Evolutionary conservation across 1,140 invertebrate species (phyloP).

Genomic region (Paraescarpia echinospica): DNA sequence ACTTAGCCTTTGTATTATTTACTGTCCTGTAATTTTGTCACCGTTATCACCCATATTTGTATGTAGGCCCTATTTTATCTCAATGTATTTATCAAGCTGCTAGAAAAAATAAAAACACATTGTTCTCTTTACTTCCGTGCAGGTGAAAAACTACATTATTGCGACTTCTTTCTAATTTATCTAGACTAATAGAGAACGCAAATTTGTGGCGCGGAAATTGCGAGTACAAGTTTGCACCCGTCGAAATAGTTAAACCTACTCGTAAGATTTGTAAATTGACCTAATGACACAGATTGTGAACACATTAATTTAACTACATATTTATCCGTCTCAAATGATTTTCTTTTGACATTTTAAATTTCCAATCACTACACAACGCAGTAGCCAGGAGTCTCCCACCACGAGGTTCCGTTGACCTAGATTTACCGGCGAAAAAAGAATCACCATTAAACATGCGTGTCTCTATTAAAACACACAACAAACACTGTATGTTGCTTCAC

Average conservation of each 20-base stretch:
- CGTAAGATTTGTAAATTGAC: neutral
- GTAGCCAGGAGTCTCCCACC: neutral
- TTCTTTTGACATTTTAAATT: neutral
- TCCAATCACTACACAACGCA: neutral
- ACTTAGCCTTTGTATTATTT: too few relatives aligned
- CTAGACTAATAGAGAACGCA: neutral
- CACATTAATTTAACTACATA: neutral
- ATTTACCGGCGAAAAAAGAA: neutral
- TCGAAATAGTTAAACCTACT: neutral
- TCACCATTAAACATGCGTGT: neutral
- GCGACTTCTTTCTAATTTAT: neutral
- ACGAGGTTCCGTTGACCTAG: neutral
- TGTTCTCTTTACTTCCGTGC: too few relatives aligned
- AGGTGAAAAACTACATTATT: neutral
- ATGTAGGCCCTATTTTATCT: too few relatives aligned
- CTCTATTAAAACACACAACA: neutral
- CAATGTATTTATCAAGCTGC: too few relatives aligned
- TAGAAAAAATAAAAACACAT: too few relatives aligned
- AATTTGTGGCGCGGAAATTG: neutral
- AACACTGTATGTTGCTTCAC: neutral
- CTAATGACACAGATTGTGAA: neutral
- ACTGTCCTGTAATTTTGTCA: too few relatives aligned
- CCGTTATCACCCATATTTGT: too few relatives aligned
- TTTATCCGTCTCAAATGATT: neutral
- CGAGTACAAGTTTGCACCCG: neutral